Percentiles rank a stretch among this genome's conserved stretches.
Evolutionary conservation across 2,113 vertebrate genomes (phyloP).

Genomic region (Varanus komodoensis): DNA sequence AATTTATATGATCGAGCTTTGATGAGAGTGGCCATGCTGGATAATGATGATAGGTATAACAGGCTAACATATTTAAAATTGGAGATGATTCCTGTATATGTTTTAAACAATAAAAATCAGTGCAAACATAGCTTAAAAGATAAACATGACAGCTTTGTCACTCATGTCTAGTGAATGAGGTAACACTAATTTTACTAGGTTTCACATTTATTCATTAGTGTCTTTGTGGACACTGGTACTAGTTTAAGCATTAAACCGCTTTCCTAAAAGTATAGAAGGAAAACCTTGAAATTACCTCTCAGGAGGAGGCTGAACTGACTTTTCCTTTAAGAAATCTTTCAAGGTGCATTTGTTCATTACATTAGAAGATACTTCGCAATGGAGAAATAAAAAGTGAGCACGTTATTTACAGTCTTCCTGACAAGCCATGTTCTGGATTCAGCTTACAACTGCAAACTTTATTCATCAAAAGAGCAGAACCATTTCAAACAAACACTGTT

Average conservation of each 20-base stretch:
- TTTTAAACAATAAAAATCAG: neutral
- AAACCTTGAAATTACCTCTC: neutral
- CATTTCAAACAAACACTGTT: neutral
- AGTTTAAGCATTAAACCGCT: neutral
- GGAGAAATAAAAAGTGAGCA: neutral
- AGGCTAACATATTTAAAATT: neutral
- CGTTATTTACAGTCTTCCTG: rapidly evolving
- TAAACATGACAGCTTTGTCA: neutral
- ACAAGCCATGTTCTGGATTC: neutral
- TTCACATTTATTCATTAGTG: neutral
- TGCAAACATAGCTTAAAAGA: neutral
- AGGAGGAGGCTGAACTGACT: neutral
- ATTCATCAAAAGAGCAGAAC: neutral
- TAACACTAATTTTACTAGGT: neutral
- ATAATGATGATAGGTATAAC: too few relatives aligned
- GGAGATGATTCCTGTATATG: neutral
- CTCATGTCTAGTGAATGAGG: neutral
- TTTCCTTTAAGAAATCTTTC: neutral
- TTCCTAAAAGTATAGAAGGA: neutral
- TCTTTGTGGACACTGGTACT: neutral
- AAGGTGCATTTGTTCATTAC: neutral
- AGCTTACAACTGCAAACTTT: neutral
- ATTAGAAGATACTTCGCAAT: neutral
- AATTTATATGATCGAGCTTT: neutral
- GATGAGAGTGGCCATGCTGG: neutral